Base-by-base conservation (phyloP, 1,140 invertebrate species). In the Sinonovacula constricta region DNA sequence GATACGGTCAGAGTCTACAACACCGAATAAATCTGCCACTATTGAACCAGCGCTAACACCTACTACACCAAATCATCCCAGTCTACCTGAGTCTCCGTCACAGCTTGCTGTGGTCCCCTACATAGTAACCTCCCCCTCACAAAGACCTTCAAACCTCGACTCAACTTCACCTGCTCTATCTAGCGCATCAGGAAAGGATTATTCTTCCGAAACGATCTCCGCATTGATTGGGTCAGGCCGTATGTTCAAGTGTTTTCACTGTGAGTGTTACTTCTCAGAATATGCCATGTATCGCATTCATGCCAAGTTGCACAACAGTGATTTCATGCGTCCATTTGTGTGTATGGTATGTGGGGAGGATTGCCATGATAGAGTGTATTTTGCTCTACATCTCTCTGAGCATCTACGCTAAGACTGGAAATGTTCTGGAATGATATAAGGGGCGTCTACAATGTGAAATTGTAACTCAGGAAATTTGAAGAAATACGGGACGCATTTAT, bases 221-320 rank as follows among this genome's bases (percentile, higher is more conserved):
- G 72, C 82, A 18, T 78, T 89, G 24, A 66, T 88, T 53, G 65
- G 79, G 2, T 78, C 87, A 0, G 87, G 88, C 0, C 71, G 82
- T 28, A 81, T 89, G 68, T 89, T 86, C 70, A 87, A 83, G 26
- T 89, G 88, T 75, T 81, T 82, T 15, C 85, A 83, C 68, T 89
- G 88, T 51, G 86, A 88, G 34, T 87, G 87, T 59, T 89, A 86
- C 59, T 89, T 88, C 80, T 82, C 86, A 1, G 88, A 89, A 62
- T 88, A 87, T 60, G 85, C 87, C 22, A 88, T 89, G 88, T 88
- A 85, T 53, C 80, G 84, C 14, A 83, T 88, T 22, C 88, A 89
- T 65, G 80, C 86, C 31, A 88, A 89, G 70, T 53, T 87, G 60
- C 88, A 89, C 63, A 74, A 79, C 49, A 81, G 72, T 14, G 86